Percentiles rank a stretch among this genome's conserved stretches.
These are phyloP conservation scores for Eupithecia exiguata DNA, from an alignment of 2,888 invertebrate species.

Conservation along the genomic window DNA sequence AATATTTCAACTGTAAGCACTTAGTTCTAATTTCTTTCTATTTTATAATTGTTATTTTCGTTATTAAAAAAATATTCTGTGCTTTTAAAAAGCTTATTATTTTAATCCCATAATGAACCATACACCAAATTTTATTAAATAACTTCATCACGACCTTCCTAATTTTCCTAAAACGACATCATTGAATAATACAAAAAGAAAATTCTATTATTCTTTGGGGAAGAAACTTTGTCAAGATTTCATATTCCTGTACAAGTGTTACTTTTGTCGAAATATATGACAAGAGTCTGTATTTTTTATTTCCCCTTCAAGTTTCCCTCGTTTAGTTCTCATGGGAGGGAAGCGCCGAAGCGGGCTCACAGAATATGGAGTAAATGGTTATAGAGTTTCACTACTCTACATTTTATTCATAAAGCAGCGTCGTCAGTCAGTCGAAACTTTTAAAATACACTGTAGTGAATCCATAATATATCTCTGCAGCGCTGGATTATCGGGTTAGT, in stretches of 20 bases:
- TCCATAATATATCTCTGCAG: background rate
- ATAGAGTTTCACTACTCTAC: background rate
- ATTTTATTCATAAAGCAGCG: too few relatives aligned
- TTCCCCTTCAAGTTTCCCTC: conserved; percentile 26
- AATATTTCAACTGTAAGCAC: too few relatives aligned
- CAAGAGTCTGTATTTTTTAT: conserved; percentile 34
- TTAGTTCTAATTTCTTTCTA: too few relatives aligned
- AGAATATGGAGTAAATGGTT: background rate
- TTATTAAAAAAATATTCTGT: too few relatives aligned
- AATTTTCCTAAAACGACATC: conserved; percentile 26
- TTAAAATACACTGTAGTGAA: background rate
- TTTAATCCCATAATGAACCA: too few relatives aligned
- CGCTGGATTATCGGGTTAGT: background rate
- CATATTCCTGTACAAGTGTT: conserved; percentile 14
- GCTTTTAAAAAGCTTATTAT: too few relatives aligned
- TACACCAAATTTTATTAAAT: background rate
- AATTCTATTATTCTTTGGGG: conserved; percentile 28
- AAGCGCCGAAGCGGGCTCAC: background rate
- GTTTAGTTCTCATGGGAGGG: conserved; percentile 14
- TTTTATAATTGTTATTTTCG: too few relatives aligned
- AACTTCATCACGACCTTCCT: background rate
- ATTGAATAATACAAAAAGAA: conserved; percentile 28
- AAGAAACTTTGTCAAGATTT: conserved; percentile 30
- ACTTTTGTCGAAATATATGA: conserved; percentile 32
- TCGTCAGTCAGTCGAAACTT: too few relatives aligned